Evolutionary conservation across 1,140 invertebrate genomes (phyloP), one percentile per base, ranked within the genome.

Genomic region (Drosophila watanabei): DNA sequence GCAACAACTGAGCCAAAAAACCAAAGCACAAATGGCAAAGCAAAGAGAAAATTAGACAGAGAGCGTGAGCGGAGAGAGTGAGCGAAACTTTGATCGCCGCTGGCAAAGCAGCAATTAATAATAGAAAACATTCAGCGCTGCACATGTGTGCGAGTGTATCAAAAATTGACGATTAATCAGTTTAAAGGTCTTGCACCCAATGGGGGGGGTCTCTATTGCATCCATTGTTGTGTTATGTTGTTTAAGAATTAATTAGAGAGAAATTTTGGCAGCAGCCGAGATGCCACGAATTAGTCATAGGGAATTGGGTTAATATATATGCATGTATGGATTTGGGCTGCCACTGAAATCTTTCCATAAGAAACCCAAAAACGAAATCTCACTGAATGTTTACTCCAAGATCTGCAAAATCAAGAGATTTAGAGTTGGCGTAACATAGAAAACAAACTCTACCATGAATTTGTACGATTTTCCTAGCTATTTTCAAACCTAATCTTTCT

Each of bases 91-190:
- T 79, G 75, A 79, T 79, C 57, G 59, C 49, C 41, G 72, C 45
- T 49, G 72, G 54, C 35, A 56, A 56, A 56, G 71, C 45, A 62
- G 41, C 60, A 73, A 57, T 60, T 60, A 82, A 65, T 66, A 80
- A 63, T 70, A 84, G 78, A 79, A 61, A 70, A 79, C 51, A 77
- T 51, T 68, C 48, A 41, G 30, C 43, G 43, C 46, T 77, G 43
- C 39, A 32, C 18, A 41, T 49, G 71, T 78, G 75, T 78, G 45
- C 35, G 48, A 49, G 48, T 65, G 79, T 60, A 69, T 62, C 66
- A 68, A 79, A 69, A 69, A 77, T 80, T 78, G 60, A 51, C 85
- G 85, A 87, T 89, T 87, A 88, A 88, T 85, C 69, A 61, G 85
- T 68, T 85, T 79, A 89, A 88, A 88, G 84, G 81, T 89, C 81